These are phyloP conservation scores for Palythoa heliodiscus DNA, from an alignment of 92 coral and sea anemone species.

Conservation along the genomic window DNA sequence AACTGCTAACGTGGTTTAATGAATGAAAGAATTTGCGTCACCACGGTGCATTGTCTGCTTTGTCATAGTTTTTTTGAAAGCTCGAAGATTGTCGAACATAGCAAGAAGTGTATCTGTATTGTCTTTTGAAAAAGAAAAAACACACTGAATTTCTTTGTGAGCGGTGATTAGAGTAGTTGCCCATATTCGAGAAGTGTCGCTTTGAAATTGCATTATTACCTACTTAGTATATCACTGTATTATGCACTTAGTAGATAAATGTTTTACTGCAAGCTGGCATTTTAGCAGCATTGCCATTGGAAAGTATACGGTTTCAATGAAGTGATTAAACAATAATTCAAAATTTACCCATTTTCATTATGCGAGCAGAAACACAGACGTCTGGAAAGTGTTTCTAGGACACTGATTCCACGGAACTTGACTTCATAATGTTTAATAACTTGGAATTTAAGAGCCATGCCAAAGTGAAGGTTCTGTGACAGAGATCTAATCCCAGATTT, in stretches of 20 bases:
- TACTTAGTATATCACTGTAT: neutral
- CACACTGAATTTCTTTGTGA: neutral
- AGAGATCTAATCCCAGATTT: slow-evolving; percentile 32
- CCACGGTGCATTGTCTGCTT: too few species aligned
- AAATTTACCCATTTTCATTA: neutral
- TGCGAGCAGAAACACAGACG: neutral
- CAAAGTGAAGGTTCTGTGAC: neutral
- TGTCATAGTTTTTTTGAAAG: too few species aligned
- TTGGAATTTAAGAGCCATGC: slow-evolving; percentile 4
- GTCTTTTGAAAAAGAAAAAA: neutral
- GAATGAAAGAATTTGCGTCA: neutral
- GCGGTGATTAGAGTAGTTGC: neutral
- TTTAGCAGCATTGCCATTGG: neutral
- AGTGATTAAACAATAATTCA: neutral
- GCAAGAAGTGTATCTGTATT: neutral
- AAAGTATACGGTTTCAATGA: neutral
- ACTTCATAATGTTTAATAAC: neutral
- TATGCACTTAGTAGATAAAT: neutral
- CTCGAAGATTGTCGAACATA: too few species aligned
- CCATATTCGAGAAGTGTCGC: neutral
- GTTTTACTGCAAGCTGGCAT: neutral
- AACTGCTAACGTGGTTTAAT: neutral
- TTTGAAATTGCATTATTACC: neutral
- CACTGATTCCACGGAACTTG: too few species aligned
- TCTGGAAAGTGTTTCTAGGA: neutral